phyloP scores from a whole-genome alignment of 2,113 vertebrate species.

The Theristicus caerulescens region DNA sequence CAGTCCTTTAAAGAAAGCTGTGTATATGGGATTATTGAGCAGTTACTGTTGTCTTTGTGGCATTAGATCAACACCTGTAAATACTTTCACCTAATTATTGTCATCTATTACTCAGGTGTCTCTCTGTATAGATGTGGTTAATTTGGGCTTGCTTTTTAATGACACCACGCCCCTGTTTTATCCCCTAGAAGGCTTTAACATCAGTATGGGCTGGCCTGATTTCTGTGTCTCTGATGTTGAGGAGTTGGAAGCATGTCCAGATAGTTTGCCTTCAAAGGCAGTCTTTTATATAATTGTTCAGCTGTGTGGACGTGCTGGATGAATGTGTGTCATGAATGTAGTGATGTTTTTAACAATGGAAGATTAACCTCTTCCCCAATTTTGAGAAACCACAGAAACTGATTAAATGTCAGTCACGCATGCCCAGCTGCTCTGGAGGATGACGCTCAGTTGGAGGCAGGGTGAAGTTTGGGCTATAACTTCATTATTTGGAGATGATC shows the following conservation, averaged over 20 bases:
- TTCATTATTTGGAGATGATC: not conserved
- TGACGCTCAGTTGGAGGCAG: not conserved
- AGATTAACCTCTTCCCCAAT: not conserved
- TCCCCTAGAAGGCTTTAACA: not conserved
- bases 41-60: not conserved
- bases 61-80: not conserved
- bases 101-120: not conserved
- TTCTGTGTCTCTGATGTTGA: not conserved
- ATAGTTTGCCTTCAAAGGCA: not conserved
- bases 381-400: not conserved
- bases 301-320: not conserved
- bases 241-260: not conserved
- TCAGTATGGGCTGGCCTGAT: not conserved
- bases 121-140: not conserved
- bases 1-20: not conserved
- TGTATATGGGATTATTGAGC: not conserved
- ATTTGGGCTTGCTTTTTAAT: not conserved
- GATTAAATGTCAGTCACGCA: not conserved
- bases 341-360: not conserved
- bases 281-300: slow-evolving; percentile 18
- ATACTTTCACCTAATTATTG: not conserved
- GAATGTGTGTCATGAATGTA: not conserved
- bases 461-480: not conserved
- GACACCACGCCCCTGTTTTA: not conserved
- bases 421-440: not conserved